These are phyloP conservation scores for Argyresthia goedartella DNA, from an alignment of 2,888 invertebrate genomes.

Conservation along the genomic window DNA sequence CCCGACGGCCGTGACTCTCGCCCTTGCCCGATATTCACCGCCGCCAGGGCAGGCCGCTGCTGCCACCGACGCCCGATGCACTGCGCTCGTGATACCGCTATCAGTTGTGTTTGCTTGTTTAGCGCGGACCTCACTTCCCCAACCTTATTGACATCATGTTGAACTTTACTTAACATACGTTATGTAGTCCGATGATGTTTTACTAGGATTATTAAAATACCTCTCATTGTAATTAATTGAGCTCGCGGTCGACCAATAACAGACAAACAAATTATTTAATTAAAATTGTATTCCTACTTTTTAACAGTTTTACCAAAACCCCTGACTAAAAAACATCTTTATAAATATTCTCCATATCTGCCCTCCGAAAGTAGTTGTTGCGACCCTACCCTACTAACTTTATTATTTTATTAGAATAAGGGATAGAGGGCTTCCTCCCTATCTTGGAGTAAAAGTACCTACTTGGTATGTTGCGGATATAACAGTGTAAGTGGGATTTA, in stretches of 20 bases:
- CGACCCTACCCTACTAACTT: slow-evolving; percentile 56
- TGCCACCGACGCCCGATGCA: background rate
- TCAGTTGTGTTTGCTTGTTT: background rate
- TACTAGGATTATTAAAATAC: too few relatives aligned
- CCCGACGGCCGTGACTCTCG: slow-evolving; percentile 58
- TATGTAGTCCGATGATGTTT: too few relatives aligned
- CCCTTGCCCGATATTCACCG: slow-evolving; percentile 69
- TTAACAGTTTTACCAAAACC: too few relatives aligned
- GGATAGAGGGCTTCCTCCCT: slow-evolving; percentile 13
- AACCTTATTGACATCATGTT: background rate
- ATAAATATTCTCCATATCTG: too few relatives aligned
- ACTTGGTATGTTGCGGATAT: too few relatives aligned
- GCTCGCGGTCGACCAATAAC: too few relatives aligned
- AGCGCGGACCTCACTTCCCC: background rate
- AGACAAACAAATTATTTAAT: too few relatives aligned
- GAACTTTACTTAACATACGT: background rate
- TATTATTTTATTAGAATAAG: slow-evolving; percentile 52
- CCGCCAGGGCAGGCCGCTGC: slow-evolving; percentile 23
- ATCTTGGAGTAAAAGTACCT: background rate
- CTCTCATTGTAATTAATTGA: too few relatives aligned
- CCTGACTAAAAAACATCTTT: too few relatives aligned
- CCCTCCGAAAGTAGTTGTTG: background rate
- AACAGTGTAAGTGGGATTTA: too few relatives aligned
- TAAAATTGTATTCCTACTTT: too few relatives aligned
- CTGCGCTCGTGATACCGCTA: background rate